Evolutionary conservation across 2,797 vertebrate genomes (phyloP).

Genomic region (Chiloscyllium punctatum): DNA sequence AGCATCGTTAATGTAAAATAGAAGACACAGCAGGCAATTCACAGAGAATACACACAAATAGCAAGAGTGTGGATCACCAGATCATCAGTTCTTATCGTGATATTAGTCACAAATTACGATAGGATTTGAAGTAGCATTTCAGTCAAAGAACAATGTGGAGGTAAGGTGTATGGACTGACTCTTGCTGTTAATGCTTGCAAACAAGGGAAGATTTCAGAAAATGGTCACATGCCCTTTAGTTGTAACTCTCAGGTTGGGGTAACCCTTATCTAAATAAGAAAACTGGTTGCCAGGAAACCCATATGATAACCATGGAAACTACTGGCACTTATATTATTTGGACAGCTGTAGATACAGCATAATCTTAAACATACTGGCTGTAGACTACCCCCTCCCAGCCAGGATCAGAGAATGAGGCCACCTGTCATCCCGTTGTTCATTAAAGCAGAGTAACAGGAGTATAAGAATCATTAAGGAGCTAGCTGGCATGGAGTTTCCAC

Average conservation of each 20-base stretch:
- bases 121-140: background rate
- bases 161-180: background rate
- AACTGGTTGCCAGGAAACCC: background rate
- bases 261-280: background rate
- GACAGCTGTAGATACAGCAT: background rate
- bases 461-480: background rate
- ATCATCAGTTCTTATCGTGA: background rate
- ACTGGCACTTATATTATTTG: background rate
- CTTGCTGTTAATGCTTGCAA: background rate
- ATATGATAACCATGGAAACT: background rate
- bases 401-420: background rate
- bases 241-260: background rate
- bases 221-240: background rate
- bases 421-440: background rate
- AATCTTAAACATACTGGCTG: background rate
- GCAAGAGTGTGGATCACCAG: background rate
- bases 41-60: background rate
- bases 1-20: background rate
- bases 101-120: background rate
- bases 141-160: background rate
- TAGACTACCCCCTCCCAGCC: background rate
- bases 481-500: background rate
- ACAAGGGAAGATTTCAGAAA: background rate
- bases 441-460: background rate
- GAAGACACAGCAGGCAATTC: background rate